Evolutionary conservation across 2,888 invertebrate genomes (phyloP).

Genomic region (Fissipunctia ypsillon): DNA sequence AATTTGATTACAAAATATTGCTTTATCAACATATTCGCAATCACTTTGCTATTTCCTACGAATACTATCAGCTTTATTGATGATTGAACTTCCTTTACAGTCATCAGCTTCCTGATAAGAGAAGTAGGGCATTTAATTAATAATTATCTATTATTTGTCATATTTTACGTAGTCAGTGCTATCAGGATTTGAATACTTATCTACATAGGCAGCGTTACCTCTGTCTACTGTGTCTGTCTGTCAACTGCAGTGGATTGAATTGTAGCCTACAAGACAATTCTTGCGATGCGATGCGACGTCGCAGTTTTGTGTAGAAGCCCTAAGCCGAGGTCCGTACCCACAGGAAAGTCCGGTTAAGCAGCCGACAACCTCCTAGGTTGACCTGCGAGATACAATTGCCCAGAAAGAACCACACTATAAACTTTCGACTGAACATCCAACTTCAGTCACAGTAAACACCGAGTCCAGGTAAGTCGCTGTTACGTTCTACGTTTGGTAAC

Average conservation of each 20-base stretch:
- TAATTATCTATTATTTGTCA: slow-evolving; percentile 4
- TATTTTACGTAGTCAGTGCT: neutral
- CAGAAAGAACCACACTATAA: too few relatives aligned
- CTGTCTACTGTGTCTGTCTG: too few relatives aligned
- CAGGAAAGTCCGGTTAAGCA: too few relatives aligned
- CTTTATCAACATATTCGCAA: slow-evolving; percentile 51
- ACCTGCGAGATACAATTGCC: too few relatives aligned
- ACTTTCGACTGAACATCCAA: too few relatives aligned
- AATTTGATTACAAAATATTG: slow-evolving; percentile 35
- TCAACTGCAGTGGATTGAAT: too few relatives aligned
- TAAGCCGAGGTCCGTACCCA: too few relatives aligned
- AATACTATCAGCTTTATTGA: slow-evolving; percentile 27
- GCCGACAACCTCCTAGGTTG: too few relatives aligned
- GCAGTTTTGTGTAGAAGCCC: too few relatives aligned
- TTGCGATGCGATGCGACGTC: too few relatives aligned
- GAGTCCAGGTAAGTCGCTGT: neutral
- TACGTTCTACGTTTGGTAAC: slow-evolving; percentile 22
- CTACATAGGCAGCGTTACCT: too few relatives aligned
- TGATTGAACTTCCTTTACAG: slow-evolving; percentile 52
- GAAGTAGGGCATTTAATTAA: slow-evolving; percentile 31
- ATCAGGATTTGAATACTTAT: neutral
- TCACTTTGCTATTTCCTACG: slow-evolving; percentile 28
- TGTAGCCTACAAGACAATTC: too few relatives aligned
- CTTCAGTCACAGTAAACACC: neutral
- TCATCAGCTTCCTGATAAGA: slow-evolving; percentile 50